Base-by-base conservation (phyloP, 2,797 vertebrate species). In the Acropternis orthonyx region DNA sequence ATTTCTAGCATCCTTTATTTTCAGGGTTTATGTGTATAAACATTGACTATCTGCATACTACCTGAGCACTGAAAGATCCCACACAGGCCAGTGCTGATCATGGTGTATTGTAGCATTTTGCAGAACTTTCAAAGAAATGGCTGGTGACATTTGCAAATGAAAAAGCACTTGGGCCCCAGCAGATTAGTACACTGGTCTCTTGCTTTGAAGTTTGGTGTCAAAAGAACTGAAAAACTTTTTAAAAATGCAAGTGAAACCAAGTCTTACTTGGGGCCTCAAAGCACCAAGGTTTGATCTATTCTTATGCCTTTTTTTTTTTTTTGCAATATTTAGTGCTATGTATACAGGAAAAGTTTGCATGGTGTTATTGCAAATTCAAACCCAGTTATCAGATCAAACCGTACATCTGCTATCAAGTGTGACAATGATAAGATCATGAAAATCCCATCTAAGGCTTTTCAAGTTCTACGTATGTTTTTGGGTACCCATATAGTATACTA, bases 221-320 rank as follows among this genome's bases (percentile, higher is more conserved):
- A 90, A 67, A 69, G 36, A 72, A 72, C 20, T 26, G 39, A 86
- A 86, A 90, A 51, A 21, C 4, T 23, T 81, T 37, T 39, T 9
- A 32, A 74, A 93, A 93, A 63, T 52, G 26, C 14, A 92, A 82
- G 44, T 89, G 74, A 95, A 92, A 90, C 28, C 4, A 88, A 78
- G n/a, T 41, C 19, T 71, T 44, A 49, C 8, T 41, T 76, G 19
- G 12, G 37, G 44, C 20, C 14, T 44, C 16, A 62, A 58, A 86
- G 10, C 48, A 86, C 9, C n/a, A 30, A 52, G 34, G 37, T 68
- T 58, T 88, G 23, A 78, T 46, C 11, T 7, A 28, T 77, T 69
- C n/a, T 81, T 72, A 20, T 5, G 12, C 2, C 3, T 46, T 39
- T 14, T n/a, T n/a, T n/a, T n/a, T 93, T 76, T 65, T 46, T 59